These are phyloP conservation scores for Megamerina dolium DNA, from an alignment of 2,888 invertebrate genomes.

Conservation along the genomic window DNA sequence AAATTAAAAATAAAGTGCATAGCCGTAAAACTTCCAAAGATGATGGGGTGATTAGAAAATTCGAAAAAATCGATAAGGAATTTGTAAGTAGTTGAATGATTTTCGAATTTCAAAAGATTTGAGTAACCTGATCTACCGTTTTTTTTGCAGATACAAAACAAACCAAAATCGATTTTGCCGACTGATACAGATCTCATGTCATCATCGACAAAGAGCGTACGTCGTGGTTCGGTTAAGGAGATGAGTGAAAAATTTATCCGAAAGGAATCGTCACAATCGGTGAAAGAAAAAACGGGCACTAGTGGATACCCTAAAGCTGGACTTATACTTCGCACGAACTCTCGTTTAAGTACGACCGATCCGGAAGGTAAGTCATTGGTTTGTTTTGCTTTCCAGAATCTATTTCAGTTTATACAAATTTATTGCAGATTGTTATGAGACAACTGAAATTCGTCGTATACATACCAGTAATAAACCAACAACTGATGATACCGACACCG, in stretches of 20 bases:
- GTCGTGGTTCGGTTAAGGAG: constrained; percentile 70
- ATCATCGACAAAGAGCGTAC: constrained; percentile 44
- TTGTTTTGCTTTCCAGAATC: neutral
- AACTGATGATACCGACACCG: constrained; percentile 29
- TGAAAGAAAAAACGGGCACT: constrained; percentile 33
- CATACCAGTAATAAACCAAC: no score
- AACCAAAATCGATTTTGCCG: constrained; percentile 9
- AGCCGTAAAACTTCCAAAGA: constrained; percentile 21
- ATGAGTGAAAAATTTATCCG: constrained; percentile 74
- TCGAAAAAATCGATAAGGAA: constrained; percentile 29
- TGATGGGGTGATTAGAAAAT: constrained; percentile 25
- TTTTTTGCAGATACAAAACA: no score
- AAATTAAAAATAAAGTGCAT: constrained; percentile 27
- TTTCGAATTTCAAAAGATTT: no score
- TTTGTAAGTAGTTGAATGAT: constrained; percentile 4
- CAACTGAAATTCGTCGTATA: no score
- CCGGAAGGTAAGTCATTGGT: constrained; percentile 32
- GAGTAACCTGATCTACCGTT: no score
- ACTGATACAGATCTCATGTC: constrained; percentile 18
- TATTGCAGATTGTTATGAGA: no score
- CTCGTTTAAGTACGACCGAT: constrained; percentile 28
- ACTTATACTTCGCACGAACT: constrained; percentile 60
- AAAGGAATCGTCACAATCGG: constrained; percentile 49
- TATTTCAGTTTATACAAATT: neutral
- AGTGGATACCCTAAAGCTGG: constrained; percentile 65